Conservation (phyloP, 2,888 invertebrate genomes). For the Acleris holmiana region DNA sequence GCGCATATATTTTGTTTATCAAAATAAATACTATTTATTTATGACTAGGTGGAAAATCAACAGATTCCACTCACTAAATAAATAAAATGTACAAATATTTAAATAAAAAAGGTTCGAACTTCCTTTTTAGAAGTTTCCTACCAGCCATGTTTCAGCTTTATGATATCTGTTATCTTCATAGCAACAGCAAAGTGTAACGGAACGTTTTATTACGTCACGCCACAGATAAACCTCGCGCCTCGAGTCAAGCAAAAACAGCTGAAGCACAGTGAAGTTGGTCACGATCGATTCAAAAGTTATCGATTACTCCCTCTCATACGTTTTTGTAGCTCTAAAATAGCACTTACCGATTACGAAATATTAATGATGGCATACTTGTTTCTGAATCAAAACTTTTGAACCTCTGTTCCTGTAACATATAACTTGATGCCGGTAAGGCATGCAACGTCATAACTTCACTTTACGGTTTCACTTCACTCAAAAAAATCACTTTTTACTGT, state of each 20-base stretch:
- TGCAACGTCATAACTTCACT: slow-evolving; percentile 83
- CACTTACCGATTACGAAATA: slow-evolving; percentile 87
- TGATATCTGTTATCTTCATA: not conserved
- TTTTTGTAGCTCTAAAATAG: slow-evolving; percentile 48
- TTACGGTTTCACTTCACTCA: slow-evolving; percentile 65
- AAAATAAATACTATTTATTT: too few species aligned
- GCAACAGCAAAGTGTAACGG: slow-evolving; percentile 16
- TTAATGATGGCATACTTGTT: slow-evolving; percentile 85
- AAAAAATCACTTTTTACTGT: slow-evolving; percentile 53
- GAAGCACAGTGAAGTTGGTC: slow-evolving; percentile 49
- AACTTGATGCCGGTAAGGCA: slow-evolving; percentile 77
- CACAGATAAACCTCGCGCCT: slow-evolving; percentile 31
- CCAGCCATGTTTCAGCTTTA: too few species aligned
- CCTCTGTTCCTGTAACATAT: slow-evolving; percentile 76
- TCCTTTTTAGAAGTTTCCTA: too few species aligned
- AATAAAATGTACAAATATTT: too few species aligned
- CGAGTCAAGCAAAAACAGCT: slow-evolving; percentile 28
- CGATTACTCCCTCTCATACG: slow-evolving; percentile 57
- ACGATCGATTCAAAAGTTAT: slow-evolving; percentile 45
- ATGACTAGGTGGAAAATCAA: too few species aligned
- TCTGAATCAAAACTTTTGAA: slow-evolving; percentile 74
- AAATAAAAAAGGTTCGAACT: too few species aligned
- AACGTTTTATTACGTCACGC: slow-evolving; percentile 16
- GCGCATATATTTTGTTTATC: too few species aligned
- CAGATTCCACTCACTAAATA: too few species aligned